Evolutionary conservation across 2,888 invertebrate genomes (phyloP).

Genomic region (Chrysolina haemoptera): DNA sequence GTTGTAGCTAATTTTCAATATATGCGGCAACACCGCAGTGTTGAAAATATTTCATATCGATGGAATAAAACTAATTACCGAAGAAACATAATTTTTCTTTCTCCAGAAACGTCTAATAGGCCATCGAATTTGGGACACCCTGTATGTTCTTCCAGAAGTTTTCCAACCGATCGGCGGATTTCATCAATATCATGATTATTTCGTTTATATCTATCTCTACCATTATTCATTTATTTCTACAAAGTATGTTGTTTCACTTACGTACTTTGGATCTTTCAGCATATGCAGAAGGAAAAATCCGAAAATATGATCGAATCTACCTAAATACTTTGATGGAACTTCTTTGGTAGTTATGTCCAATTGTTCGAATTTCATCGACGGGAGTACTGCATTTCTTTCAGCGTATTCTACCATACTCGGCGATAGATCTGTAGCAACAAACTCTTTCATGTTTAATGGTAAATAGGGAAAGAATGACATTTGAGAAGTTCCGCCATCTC

Average conservation of each 20-base stretch:
- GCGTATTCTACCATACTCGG: slow-evolving; percentile 6
- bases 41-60: too few relatives aligned
- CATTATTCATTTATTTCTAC: too few relatives aligned
- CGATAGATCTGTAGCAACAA: slow-evolving; percentile 2
- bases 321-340: background rate
- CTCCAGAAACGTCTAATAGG: too few relatives aligned
- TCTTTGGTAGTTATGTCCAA: slow-evolving; percentile 2
- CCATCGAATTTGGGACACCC: too few relatives aligned
- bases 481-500: slow-evolving; percentile 8
- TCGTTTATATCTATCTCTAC: too few relatives aligned
- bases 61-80: too few relatives aligned
- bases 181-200: too few relatives aligned
- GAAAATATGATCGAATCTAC: slow-evolving; percentile 21
- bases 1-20: too few relatives aligned
- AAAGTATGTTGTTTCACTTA: background rate
- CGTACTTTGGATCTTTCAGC: slow-evolving; percentile 14
- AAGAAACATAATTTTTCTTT: too few relatives aligned
- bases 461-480: background rate
- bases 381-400: background rate
- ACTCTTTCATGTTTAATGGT: slow-evolving; percentile 12
- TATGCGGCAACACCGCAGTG: too few relatives aligned
- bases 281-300: background rate
- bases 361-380: background rate
- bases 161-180: too few relatives aligned
- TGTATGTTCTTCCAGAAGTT: too few relatives aligned